Evolutionary conservation across 92 coral and sea anemone genomes (phyloP), one percentile per base, ranked within the genome.

Genomic region (Plumapathes pennacea): DNA sequence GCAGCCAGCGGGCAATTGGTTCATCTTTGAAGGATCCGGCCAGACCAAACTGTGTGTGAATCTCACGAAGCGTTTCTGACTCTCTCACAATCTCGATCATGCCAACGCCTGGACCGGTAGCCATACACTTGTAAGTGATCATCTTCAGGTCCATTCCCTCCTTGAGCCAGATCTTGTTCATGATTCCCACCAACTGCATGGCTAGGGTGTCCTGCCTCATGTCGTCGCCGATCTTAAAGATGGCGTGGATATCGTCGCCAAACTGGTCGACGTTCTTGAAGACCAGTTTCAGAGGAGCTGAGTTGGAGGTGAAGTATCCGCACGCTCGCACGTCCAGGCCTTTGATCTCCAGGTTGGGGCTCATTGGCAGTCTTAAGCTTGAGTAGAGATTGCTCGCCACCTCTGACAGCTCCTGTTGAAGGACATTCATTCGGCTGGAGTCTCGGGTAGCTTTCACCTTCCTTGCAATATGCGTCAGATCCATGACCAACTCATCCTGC

Each of bases 111-210:
- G 88, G 77, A 2, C 89, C 98, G 5, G 96, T 84, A n/a, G 98
- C 96, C 69, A 92, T 74, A 60, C 98, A 92, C 64, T 86, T 76
- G 70, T 92, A 92, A 5, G 98, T 92, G 22, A 92, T 83, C 74
- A 92, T 88, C 77, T 88, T 92, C 57, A 92, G 79, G 69, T 92
- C 96, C 62, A 92, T 83, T 23, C 98, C 98, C 67, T 92, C 98
- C 22, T 83, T 77, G 38, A 92, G 71, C 98, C 98, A 92, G 45
- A 92, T 77, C 71, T 92, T 92, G 55, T 82, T 88, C 94, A 92
- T 92, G 68, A 92, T 92, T 27, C 96, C 98, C 54, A 92, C 91
- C 45, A 92, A 68, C 80, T 92, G 96, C 98, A 92, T 88, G 69
- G 95, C 74, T 63, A 92, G 78, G 27, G 92, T 74, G 60, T 92